A percentile compares a stretch with the other conserved stretches of the same genome.
Evolutionary conservation across 23 tunicate species (phyloP).

Genomic region (Halocynthia aurantium): DNA sequence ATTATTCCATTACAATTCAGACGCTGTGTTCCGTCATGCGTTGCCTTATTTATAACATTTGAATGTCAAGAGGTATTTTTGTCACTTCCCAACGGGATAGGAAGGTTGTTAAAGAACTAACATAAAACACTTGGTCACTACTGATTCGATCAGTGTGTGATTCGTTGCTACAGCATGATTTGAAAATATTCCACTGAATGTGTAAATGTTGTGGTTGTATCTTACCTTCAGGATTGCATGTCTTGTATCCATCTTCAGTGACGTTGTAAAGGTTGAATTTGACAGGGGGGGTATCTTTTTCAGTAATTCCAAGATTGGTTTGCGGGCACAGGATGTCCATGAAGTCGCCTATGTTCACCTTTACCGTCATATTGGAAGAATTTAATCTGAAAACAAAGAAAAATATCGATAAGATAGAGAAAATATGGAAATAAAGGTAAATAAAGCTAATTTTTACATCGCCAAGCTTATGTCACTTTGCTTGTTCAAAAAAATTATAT

Average conservation of each 20-base stretch:
- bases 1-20: too few species aligned
- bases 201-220: background rate
- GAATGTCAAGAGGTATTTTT: too few species aligned
- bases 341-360: constrained; percentile 76
- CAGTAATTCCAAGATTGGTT: constrained; percentile 34
- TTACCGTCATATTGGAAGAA: constrained; percentile 17
- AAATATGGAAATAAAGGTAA: background rate
- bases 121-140: too few species aligned
- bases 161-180: too few species aligned
- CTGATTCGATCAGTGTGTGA: too few species aligned
- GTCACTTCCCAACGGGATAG: too few species aligned
- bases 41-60: too few species aligned
- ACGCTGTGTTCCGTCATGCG: too few species aligned
- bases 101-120: too few species aligned
- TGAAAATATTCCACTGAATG: too few species aligned
- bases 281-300: constrained; percentile 27
- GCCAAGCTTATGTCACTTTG: background rate
- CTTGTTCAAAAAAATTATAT: background rate
- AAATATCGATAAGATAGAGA: background rate
- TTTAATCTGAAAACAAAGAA: background rate
- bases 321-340: constrained; percentile 84
- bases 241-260: constrained; percentile 35
- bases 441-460: background rate
- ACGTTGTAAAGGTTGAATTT: constrained; percentile 70
- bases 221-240: constrained; percentile 61